phyloP scores from a whole-genome alignment of 2,113 vertebrate genomes.

The Uropsilus gracilis region DNA sequence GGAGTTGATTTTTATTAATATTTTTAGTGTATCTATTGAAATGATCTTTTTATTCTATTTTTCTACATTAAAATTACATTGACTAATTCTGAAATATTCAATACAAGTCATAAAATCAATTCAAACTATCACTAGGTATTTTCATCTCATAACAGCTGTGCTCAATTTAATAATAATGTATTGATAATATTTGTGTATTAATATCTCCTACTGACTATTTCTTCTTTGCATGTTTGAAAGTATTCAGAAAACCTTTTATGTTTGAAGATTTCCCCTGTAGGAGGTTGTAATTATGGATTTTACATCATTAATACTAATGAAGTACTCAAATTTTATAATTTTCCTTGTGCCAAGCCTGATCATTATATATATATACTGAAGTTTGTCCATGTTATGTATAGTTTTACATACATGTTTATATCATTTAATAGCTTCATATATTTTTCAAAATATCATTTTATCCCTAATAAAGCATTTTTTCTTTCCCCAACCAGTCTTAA shows the following conservation, averaged over 20 bases:
- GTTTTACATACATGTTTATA: background rate
- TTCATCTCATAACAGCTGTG: background rate
- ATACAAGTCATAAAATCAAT: background rate
- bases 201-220: background rate
- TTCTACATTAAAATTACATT: background rate
- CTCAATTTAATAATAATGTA: background rate
- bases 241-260: background rate
- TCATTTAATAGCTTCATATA: background rate
- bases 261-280: background rate
- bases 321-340: background rate
- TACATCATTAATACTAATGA: conserved; percentile 25
- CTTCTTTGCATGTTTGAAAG: conserved; percentile 20
- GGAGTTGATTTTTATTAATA: background rate
- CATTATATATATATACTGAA: conserved; percentile 1
- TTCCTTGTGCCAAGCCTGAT: background rate
- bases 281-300: conserved; percentile 32
- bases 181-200: background rate
- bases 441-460: background rate
- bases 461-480: background rate
- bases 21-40: background rate
- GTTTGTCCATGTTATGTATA: background rate
- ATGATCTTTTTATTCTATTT: background rate
- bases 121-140: background rate
- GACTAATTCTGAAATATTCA: background rate
- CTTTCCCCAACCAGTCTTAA: background rate